phyloP scores from a whole-genome alignment of 1,140 invertebrate genomes.

The Caenorhabditis inopinata region DNA sequence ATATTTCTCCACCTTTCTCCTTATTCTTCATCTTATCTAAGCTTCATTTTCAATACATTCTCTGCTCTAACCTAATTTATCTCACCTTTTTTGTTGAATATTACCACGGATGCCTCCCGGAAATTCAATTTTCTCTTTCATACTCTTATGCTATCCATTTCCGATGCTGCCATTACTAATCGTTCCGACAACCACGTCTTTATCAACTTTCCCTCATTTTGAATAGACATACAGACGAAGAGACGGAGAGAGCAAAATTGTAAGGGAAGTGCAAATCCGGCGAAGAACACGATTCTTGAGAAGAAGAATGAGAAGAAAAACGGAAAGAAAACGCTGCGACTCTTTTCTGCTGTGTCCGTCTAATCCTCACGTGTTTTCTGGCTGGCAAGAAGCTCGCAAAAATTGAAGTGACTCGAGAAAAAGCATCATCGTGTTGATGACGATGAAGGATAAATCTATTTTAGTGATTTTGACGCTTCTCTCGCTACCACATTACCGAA shows the following conservation, averaged over 20 bases:
- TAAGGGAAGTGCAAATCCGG: conserved; percentile 25
- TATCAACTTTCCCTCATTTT: neutral
- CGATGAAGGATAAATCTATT: conserved; percentile 22
- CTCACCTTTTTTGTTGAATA: neutral
- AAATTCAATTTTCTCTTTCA: conserved; percentile 19
- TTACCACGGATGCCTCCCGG: neutral
- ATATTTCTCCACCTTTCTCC: too few species aligned
- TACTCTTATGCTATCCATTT: neutral
- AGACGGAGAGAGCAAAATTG: neutral
- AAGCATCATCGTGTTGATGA: conserved; percentile 27
- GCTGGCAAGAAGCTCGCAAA: neutral
- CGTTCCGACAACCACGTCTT: neutral
- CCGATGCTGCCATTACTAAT: conserved; percentile 19
- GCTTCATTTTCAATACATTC: too few species aligned
- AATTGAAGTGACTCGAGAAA: conserved; percentile 27
- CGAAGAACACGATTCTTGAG: neutral
- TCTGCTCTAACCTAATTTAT: neutral
- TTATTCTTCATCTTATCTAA: too few species aligned
- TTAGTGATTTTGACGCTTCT: conserved; percentile 25
- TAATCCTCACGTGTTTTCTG: conserved; percentile 30
- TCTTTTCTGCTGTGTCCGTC: conserved; percentile 12
- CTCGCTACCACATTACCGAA: neutral
- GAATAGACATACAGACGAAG: neutral
- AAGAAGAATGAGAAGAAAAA: neutral
- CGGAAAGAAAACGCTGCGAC: neutral